Conservation (phyloP, 1,140 invertebrate species). For the Phymastichus coffea region DNA sequence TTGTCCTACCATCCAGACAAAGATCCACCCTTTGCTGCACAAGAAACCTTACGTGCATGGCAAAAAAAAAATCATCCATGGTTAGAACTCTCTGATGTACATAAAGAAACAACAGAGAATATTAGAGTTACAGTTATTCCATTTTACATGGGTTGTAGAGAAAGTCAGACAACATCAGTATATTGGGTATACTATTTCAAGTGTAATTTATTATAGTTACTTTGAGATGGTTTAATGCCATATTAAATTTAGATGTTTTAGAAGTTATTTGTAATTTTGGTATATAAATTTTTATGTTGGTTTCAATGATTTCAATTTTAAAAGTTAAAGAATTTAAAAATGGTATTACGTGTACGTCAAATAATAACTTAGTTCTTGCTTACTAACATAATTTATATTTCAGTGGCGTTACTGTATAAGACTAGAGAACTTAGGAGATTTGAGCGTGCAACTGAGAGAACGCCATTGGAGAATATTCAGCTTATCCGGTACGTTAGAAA, state of each 20-base stretch:
- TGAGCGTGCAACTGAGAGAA: constrained; percentile 89
- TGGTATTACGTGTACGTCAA: no score
- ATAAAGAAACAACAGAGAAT: constrained; percentile 95
- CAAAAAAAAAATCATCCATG: constrained; percentile 97
- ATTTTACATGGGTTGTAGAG: constrained; percentile 94
- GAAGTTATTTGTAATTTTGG: not conserved
- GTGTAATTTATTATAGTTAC: not conserved
- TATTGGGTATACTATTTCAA: constrained; percentile 73
- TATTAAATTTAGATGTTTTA: not conserved
- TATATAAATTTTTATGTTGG: not conserved
- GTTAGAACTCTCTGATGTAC: constrained; percentile 95
- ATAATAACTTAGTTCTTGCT: no score
- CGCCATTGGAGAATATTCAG: constrained; percentile 97
- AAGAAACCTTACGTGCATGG: constrained; percentile 91
- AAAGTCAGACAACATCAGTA: constrained; percentile 84
- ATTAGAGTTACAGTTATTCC: constrained; percentile 95
- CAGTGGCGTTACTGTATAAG: constrained; percentile 96
- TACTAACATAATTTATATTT: no score
- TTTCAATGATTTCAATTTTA: not conserved
- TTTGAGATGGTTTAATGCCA: not conserved
- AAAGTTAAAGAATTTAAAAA: constrained; percentile 1
- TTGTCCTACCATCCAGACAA: constrained; percentile 76
- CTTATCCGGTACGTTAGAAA: constrained; percentile 90
- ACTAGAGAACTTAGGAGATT: constrained; percentile 88
- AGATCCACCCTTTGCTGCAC: constrained; percentile 84